phyloP scores from a whole-genome alignment of 2,113 vertebrate genomes.

The Alexandromys fortis region DNA sequence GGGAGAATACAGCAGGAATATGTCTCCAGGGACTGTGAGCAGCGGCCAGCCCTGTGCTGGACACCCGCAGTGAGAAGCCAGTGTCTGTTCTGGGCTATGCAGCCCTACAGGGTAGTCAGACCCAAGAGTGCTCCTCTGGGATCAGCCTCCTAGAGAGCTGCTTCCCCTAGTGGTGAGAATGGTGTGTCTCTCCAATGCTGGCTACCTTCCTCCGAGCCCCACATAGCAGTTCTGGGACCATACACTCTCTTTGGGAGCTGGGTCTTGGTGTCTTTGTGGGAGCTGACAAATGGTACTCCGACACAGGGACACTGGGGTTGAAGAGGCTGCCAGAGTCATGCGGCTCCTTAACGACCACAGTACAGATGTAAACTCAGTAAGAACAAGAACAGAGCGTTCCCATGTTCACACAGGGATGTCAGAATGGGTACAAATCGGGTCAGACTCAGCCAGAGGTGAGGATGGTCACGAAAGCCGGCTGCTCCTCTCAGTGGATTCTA shows the following conservation, averaged over 20 bases:
- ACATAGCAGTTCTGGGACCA: neutral
- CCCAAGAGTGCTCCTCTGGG: neutral
- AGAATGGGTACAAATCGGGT: neutral
- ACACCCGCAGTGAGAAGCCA: neutral
- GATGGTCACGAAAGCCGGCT: neutral
- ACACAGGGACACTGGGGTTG: neutral
- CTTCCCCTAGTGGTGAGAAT: too few relatives aligned
- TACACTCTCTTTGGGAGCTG: neutral
- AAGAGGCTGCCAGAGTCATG: neutral
- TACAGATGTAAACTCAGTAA: neutral
- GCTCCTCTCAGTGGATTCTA: neutral
- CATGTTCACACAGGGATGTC: neutral
- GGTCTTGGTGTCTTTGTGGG: neutral
- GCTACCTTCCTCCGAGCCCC: neutral
- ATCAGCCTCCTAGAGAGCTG: neutral
- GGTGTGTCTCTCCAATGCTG: neutral
- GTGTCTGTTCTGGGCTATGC: neutral
- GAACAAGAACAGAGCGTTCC: neutral
- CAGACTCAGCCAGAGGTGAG: neutral
- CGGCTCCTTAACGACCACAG: neutral
- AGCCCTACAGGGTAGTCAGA: neutral
- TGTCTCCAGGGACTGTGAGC: neutral
- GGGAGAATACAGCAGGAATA: neutral
- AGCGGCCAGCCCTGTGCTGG: neutral
- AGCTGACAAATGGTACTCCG: neutral